Conservation (phyloP, 2,888 invertebrate species). For the Julus scanicus region DNA sequence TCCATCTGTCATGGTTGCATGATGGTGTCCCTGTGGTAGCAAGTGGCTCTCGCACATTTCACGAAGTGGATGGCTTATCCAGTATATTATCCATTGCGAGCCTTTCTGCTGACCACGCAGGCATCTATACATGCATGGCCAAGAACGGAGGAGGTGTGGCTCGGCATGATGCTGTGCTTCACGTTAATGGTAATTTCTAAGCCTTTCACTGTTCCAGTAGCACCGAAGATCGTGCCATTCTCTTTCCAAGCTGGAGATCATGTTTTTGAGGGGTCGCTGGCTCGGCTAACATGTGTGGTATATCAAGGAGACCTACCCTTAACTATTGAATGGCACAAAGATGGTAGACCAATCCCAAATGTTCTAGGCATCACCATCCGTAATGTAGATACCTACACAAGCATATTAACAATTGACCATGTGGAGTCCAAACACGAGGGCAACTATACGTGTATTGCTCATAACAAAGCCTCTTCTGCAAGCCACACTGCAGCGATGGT, state of each 20-base stretch:
- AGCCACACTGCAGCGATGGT: constrained; percentile 53
- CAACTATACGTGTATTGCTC: constrained; percentile 54
- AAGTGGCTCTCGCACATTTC: constrained; percentile 66
- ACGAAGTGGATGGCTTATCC: constrained; percentile 62
- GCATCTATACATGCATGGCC: constrained; percentile 64
- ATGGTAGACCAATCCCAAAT: constrained; percentile 43
- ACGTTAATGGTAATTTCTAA: constrained; percentile 55
- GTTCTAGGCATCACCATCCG: constrained; percentile 32
- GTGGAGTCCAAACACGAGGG: constrained; percentile 54
- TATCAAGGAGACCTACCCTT: constrained; percentile 56
- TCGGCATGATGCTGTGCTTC: constrained; percentile 34
- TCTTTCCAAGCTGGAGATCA: constrained; percentile 55
- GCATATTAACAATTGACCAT: constrained; percentile 56
- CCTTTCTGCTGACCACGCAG: constrained; percentile 62
- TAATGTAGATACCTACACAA: constrained; percentile 54
- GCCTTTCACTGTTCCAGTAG: constrained; percentile 72
- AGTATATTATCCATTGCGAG: constrained; percentile 70
- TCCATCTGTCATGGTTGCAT: constrained; percentile 76
- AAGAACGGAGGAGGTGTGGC: constrained; percentile 49
- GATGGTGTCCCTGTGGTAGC: constrained; percentile 68
- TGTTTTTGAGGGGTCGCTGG: constrained; percentile 53
- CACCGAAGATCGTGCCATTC: constrained; percentile 71
- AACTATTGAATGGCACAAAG: constrained; percentile 50
- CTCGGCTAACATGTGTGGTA: constrained; percentile 54
- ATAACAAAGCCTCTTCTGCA: constrained; percentile 52